phyloP scores from a whole-genome alignment of 2,113 vertebrate species.

The Columba livia region DNA sequence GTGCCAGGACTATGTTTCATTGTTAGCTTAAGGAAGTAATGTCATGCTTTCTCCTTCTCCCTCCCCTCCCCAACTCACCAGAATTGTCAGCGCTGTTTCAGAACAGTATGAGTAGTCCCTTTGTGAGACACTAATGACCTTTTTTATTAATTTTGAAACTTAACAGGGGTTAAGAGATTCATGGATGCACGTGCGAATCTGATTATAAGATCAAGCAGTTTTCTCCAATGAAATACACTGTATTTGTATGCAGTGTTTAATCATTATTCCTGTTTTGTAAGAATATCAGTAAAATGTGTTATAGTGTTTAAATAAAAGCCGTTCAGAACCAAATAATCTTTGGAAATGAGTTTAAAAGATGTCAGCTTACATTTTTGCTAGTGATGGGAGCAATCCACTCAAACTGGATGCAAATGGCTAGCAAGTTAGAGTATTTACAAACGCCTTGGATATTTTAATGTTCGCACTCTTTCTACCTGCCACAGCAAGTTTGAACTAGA shows the following conservation, averaged over 20 bases:
- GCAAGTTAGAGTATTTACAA: conserved; percentile 74
- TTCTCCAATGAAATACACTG: conserved; percentile 39
- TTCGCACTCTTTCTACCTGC: conserved; percentile 74
- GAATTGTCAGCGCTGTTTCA: background rate
- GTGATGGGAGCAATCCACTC: conserved; percentile 53
- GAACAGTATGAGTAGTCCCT: background rate
- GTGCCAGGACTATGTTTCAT: background rate
- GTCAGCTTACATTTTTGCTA: conserved; percentile 67
- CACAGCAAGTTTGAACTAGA: conserved; percentile 74
- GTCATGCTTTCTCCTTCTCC: background rate
- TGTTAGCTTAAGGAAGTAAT: background rate
- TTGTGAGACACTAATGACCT: background rate
- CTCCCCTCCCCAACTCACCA: background rate
- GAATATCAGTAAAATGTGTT: conserved; percentile 66
- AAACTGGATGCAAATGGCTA: conserved; percentile 70
- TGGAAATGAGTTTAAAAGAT: conserved; percentile 63
- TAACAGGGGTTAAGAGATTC: conserved; percentile 15
- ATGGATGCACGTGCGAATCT: background rate
- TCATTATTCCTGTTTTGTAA: conserved; percentile 60
- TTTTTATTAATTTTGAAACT: conserved; percentile 50
- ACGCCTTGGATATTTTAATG: conserved; percentile 65
- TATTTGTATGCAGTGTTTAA: conserved; percentile 61
- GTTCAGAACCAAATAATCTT: conserved; percentile 67
- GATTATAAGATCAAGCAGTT: conserved; percentile 37
- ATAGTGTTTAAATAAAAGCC: conserved; percentile 64